A percentile compares a stretch with the other conserved stretches of the same genome.
These are phyloP conservation scores for Ptiloglossa arizonensis DNA, from an alignment of 1,140 invertebrate genomes.

Conservation along the genomic window DNA sequence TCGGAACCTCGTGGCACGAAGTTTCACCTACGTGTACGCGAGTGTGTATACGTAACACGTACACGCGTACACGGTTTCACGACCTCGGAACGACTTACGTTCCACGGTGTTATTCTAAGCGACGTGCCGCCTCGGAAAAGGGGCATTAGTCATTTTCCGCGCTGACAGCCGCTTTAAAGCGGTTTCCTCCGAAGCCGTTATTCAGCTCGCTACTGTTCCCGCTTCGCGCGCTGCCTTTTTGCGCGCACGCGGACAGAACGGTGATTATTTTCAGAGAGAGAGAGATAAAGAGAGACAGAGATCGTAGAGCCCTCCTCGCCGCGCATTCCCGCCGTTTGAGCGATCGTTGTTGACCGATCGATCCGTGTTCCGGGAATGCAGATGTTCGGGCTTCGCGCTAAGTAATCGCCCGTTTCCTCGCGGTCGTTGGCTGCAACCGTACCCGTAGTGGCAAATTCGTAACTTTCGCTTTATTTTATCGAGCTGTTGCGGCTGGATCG, in stretches of 20 bases:
- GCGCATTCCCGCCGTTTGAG: not conserved
- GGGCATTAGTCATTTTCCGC: conserved; percentile 66
- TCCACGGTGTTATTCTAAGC: conserved; percentile 63
- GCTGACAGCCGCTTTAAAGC: conserved; percentile 64
- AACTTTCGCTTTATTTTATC: no score
- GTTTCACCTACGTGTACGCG: no score
- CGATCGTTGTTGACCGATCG: not conserved
- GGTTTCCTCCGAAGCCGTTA: conserved; percentile 60
- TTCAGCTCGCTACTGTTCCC: conserved; percentile 52
- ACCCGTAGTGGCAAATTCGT: no score
- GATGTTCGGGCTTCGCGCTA: no score
- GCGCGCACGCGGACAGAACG: not conserved
- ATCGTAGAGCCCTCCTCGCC: not conserved
- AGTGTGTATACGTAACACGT: not conserved
- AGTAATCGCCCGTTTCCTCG: no score
- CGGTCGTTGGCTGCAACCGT: no score
- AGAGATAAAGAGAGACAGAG: not conserved
- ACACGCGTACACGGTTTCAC: not conserved
- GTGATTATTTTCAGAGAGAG: conserved; percentile 29
- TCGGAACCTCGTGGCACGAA: not conserved
- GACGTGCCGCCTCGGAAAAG: conserved; percentile 48
- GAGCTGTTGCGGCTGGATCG: no score
- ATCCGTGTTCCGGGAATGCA: no score
- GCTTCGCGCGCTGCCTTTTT: conserved; percentile 36
- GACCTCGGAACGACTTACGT: conserved; percentile 51